phyloP scores from a whole-genome alignment of 2,888 invertebrate species.

The Rhamphomyia laevipes region DNA sequence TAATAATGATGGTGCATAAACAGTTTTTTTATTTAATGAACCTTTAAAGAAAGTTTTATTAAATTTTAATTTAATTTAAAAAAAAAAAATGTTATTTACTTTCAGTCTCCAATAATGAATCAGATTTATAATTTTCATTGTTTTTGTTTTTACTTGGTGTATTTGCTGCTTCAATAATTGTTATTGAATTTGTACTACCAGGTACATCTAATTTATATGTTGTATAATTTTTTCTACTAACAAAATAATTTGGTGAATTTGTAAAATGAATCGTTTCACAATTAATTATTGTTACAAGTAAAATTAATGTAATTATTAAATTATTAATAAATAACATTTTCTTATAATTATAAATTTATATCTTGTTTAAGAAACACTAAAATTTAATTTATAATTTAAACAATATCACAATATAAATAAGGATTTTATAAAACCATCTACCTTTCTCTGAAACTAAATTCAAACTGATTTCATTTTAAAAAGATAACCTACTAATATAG shows the following conservation, averaged over 20 bases:
- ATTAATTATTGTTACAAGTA: not conserved
- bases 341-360: too few relatives aligned
- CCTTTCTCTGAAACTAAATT: conserved; percentile 11
- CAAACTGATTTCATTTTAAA: conserved; percentile 16
- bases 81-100: too few relatives aligned
- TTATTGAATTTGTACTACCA: conserved; percentile 45
- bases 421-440: not conserved
- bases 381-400: too few relatives aligned
- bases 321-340: too few relatives aligned
- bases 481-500: conserved; percentile 21
- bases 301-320: too few relatives aligned
- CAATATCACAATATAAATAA: too few relatives aligned
- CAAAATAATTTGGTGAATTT: conserved; percentile 27
- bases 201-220: conserved; percentile 46
- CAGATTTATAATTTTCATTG: conserved; percentile 23
- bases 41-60: conserved; percentile 2
- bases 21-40: conserved; percentile 18
- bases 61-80: too few relatives aligned
- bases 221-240: conserved; percentile 33
- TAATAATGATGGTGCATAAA: conserved; percentile 43
- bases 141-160: conserved; percentile 13
- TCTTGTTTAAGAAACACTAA: too few relatives aligned
- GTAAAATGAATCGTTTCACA: conserved; percentile 18
- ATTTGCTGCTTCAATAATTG: conserved; percentile 45
- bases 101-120: too few relatives aligned